These are phyloP conservation scores for Orestias chungarensis DNA, from an alignment of 2,797 vertebrate genomes.

Conservation along the genomic window DNA sequence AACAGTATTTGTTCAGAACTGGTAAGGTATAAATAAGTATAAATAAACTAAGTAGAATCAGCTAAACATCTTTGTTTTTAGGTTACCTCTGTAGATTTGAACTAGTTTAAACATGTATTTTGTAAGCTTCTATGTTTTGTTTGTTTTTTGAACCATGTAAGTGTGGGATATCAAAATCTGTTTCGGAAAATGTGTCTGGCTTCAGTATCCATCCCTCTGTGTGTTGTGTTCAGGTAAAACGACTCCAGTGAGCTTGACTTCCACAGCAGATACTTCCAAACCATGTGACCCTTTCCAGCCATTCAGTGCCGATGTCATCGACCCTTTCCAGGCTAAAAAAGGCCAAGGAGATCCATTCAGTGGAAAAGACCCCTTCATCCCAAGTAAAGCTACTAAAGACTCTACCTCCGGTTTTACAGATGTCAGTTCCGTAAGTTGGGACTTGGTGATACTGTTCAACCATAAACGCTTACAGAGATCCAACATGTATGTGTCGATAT, in stretches of 20 bases:
- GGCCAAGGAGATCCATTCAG: constrained; percentile 94
- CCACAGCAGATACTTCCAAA: constrained; percentile 86
- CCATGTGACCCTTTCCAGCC: constrained; percentile 94
- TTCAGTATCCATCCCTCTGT: not conserved
- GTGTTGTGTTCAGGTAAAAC: constrained; percentile 89
- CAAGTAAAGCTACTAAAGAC: constrained; percentile 91
- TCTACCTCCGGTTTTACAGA: constrained; percentile 88
- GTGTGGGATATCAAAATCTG: not conserved
- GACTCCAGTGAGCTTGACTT: constrained; percentile 89
- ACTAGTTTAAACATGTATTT: not conserved
- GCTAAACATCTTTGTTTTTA: not conserved
- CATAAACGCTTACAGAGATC: constrained; percentile 1
- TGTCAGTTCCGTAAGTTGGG: constrained; percentile 96
- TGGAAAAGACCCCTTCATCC: constrained; percentile 95
- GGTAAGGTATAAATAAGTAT: not conserved
- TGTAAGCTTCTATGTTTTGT: not conserved
- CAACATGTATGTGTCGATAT: not conserved
- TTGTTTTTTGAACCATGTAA: not conserved
- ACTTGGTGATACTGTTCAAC: constrained; percentile 79
- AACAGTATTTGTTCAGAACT: not conserved
- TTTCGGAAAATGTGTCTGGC: not conserved
- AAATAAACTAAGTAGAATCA: not conserved
- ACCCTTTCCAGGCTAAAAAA: constrained; percentile 95
- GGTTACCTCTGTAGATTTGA: not conserved
- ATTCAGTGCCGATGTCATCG: constrained; percentile 85